Evolutionary conservation across 2,888 invertebrate species (phyloP), one percentile per base, ranked within the genome.

Genomic region (Tyria jacobaeae): DNA sequence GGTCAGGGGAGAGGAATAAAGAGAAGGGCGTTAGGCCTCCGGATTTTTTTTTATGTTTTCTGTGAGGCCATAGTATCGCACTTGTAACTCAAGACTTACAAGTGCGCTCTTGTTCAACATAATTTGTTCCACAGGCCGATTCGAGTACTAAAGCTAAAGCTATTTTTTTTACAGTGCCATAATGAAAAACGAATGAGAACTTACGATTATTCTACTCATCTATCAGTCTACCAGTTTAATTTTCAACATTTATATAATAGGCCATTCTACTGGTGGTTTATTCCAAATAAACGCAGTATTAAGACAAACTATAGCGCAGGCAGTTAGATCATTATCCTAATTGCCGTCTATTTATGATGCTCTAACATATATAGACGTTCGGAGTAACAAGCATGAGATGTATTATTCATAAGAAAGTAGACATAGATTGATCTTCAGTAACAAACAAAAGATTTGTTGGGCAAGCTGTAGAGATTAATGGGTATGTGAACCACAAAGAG

Each of bases 391-490:
- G 65, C 73, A 67, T 65, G 64, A 57, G 57, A 82, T 87, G 81
- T 84, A 84, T 88, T 87, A 89, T 90, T 89, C 87, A 89, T 80
- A 71, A 71, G 60, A 64, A 70, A 81, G 78, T 75, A 80, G 83
- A 82, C 82, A 71, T 75, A 74, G 83, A 88, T 89, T 83, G 86
- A 89, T 89, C 84, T 85, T 83, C 80, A 85, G 82, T 78, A 79
- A 76, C 75, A 69, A 72, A 82, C 83, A 87, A 84, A 88, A 89
- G 91, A 91, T 91, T 91, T 90, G 88, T 91, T 81, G 80, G 83
- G 84, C 86, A 84, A 80, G 67, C 68, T 70, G 69, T 70, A 68
- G 73, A 83, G 86, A 90, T 84, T 81, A 84, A 90, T 89, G 86
- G 83, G 67, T 70, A n/a, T n/a, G 75, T 79, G 58, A 79, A 80